Base-by-base conservation (phyloP, 2,113 vertebrate genomes). In the Heterotis niloticus region DNA sequence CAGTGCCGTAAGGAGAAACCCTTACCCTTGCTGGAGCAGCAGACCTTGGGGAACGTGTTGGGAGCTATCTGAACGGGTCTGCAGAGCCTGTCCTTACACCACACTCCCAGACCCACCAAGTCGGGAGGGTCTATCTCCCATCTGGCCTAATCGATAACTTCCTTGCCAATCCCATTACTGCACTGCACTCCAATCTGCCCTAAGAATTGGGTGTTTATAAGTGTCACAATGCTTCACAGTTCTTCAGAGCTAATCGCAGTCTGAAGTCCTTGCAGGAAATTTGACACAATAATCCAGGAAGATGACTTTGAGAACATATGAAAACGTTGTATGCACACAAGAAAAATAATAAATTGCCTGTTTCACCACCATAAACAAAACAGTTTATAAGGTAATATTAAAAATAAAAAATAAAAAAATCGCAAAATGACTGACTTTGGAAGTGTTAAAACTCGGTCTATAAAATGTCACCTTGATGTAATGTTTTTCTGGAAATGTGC, bases 1-100 rank as follows among this genome's bases (percentile, higher is more conserved):
- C 71, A 72, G 85, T 83, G 81, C 79, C 83, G 44, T 82, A 84
- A 82, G 82, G 79, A 80, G 82, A 86, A 44, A 44, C 7, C 84
- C 80, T 76, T 59, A 44, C 24, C 11, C 57, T 83, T 86, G 86
- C 84, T 80, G 81, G 86, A 88, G 85, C 54, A 77, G 80, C 51
- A 57, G 77, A 80, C 23, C 52, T 68, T 64, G 52, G 29, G 76
- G 26, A 7, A 20, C 66, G 66, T 78, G 34, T 28, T 57, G 52
- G 52, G 64, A 68, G 23, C 23, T 24, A 57, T 64, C 62, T 75
- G 51, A 17, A 28, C 24, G 14, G 16, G 56, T 28, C 52, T 67
- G 76, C 23, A 65, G 14, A 12, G 26, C 62, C 34, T 66, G 56
- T 52, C 24, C 44, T 56, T 54, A 23, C 64, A 60, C 59, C 20